Base-by-base conservation (phyloP, 2,888 invertebrate genomes). In the Morpho deidamia region DNA sequence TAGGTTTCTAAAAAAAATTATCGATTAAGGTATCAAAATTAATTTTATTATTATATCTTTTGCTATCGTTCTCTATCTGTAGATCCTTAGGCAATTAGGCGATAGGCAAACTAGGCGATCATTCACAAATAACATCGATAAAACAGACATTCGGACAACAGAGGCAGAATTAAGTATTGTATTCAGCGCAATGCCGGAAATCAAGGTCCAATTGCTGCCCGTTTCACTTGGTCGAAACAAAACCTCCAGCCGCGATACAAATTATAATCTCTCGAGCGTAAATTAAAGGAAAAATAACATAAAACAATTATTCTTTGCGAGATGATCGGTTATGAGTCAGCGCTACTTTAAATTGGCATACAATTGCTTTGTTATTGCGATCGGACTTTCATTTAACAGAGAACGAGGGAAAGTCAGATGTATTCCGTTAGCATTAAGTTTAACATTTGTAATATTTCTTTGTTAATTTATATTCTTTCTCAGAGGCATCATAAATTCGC, bases 151-250 rank as follows among this genome's bases (percentile, higher is more conserved):
- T 38, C 33, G 7, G 9, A 12, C 34, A 52, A 53, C 40, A 47
- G 23, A 23, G 23, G 46, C 35, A 44, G 43, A 49, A 55, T 37
- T 40, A 32, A 57, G 46, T 49, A 58, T 59, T 60, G 55, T 60
- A 48, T 55, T 53, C 47, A 44, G 47, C 50, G 60, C 50, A 59
- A 60, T 52, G 51, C 56, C 85, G 87, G 86, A 88, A 79, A 87
- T 83, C 88, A 87, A 88, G 88, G 87, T 83, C 88, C 80, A 83
- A 74, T 87, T 87, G 81, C 70, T 67, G 67, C 73, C n/a, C 77
- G 84, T 86, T 86, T 83, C 85, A 85, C 84, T 80, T 70, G 65
- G 69, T 69, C 77, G 76, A 80, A 82, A 83, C 79, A 76, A 77
- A 81, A 81, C 79, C 77, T 65, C 66, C 62, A 23, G 58, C 49